Conservation (phyloP, 2,113 vertebrate species). For the Eclectus roratus region DNA sequence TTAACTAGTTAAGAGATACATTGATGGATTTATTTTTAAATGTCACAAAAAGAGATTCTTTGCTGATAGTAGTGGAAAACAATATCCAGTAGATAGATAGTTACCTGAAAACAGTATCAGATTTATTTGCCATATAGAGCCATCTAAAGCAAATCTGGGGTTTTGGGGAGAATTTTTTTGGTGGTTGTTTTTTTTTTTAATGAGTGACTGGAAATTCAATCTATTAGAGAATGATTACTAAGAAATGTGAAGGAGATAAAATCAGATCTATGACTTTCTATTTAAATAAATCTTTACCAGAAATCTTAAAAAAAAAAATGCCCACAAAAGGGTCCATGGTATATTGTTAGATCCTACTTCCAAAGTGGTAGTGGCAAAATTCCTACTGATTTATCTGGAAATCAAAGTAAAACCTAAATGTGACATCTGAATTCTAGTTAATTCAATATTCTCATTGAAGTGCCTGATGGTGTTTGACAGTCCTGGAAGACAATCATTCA, state of each 20-base stretch:
- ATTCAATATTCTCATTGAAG: background rate
- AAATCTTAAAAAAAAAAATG: background rate
- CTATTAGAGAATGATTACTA: background rate
- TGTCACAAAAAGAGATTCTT: background rate
- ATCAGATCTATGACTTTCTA: background rate
- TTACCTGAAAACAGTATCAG: background rate
- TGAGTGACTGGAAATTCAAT: background rate
- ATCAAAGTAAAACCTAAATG: background rate
- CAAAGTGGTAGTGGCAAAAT: background rate
- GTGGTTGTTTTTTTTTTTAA: background rate
- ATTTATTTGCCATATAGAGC: background rate
- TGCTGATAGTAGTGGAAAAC: background rate
- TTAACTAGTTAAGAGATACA: background rate
- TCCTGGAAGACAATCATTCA: background rate
- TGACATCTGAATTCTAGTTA: background rate
- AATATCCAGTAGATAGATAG: background rate
- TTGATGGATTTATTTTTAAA: background rate
- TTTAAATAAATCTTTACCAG: background rate
- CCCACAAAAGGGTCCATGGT: rapidly evolving
- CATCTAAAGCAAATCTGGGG: background rate
- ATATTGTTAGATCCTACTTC: background rate
- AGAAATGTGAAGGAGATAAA: background rate
- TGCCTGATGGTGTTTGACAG: background rate
- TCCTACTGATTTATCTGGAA: background rate
- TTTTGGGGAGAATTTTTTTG: background rate